These are phyloP conservation scores for Varanus salvator DNA, from an alignment of 2,113 vertebrate genomes.

Conservation along the genomic window DNA sequence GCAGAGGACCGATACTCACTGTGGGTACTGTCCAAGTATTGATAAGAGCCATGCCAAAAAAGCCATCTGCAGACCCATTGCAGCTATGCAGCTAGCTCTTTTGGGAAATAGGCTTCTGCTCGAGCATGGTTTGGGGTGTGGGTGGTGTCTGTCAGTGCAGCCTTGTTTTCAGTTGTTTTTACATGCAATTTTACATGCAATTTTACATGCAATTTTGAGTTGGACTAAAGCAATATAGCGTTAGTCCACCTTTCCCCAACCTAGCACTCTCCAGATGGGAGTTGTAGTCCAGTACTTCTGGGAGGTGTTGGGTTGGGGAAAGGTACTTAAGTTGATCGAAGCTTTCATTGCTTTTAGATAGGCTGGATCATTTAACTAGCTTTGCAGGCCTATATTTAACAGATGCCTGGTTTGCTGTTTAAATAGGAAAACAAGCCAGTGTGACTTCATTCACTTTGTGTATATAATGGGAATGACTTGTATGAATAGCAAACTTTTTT, in stretches of 20 bases:
- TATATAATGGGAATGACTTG: conserved; percentile 31
- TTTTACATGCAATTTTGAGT: not conserved
- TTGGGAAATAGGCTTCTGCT: not conserved
- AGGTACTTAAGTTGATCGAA: not conserved
- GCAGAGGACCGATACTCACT: not conserved
- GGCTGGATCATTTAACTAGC: not conserved
- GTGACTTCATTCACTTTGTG: conserved; percentile 1
- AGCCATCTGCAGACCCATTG: not conserved
- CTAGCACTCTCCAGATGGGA: too few relatives aligned
- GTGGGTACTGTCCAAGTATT: not conserved
- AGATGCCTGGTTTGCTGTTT: conserved; percentile 1
- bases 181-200: not conserved
- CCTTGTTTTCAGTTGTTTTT: not conserved
- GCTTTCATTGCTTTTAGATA: not conserved
- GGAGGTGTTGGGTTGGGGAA: too few relatives aligned
- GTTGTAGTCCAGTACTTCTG: too few relatives aligned
- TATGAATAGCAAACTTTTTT: conserved; percentile 23
- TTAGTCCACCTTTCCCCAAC: too few relatives aligned
- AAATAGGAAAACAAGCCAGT: not conserved
- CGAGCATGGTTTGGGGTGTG: not conserved
- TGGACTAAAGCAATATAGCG: not conserved
- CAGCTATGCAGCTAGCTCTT: too few relatives aligned
- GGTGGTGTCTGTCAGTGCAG: not conserved
- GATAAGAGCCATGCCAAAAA: not conserved
- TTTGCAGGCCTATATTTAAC: not conserved